Conservation (phyloP, 2,113 vertebrate genomes). For the Microcebus griseorufus region DNA sequence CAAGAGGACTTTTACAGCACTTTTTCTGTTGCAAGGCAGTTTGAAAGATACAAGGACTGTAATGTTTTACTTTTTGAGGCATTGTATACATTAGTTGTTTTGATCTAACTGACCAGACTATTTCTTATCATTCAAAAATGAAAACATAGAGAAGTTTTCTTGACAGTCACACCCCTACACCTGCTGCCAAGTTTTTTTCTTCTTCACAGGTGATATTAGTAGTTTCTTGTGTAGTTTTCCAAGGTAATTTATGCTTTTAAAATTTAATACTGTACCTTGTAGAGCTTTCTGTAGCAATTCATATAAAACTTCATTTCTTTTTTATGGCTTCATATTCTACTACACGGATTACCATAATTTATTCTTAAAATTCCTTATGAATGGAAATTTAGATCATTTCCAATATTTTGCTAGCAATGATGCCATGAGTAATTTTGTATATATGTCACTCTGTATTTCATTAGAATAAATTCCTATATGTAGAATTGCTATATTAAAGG, state of each 20-base stretch:
- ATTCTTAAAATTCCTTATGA: constrained; percentile 16
- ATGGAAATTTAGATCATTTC: constrained; percentile 13
- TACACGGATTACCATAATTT: not conserved
- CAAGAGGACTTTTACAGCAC: not conserved
- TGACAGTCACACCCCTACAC: not conserved
- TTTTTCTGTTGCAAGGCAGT: not conserved
- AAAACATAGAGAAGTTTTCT: not conserved
- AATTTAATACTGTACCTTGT: not conserved
- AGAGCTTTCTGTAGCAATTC: not conserved
- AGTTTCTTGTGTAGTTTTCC: not conserved
- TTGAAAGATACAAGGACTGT: not conserved
- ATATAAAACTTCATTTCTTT: not conserved
- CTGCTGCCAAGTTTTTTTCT: not conserved
- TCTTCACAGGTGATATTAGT: not conserved
- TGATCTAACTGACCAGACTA: not conserved
- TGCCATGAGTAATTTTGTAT: not conserved
- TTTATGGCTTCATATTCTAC: not conserved
- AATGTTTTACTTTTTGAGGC: not conserved
- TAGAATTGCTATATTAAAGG: constrained; percentile 9
- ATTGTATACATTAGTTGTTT: not conserved
- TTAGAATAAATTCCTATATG: constrained; percentile 33
- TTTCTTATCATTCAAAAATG: constrained; percentile 29
- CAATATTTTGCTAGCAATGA: not conserved
- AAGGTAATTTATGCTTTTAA: not conserved
- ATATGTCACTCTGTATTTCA: not conserved